These are phyloP conservation scores for Trogon melanurus DNA, from an alignment of 2,113 vertebrate species.

Conservation along the genomic window DNA sequence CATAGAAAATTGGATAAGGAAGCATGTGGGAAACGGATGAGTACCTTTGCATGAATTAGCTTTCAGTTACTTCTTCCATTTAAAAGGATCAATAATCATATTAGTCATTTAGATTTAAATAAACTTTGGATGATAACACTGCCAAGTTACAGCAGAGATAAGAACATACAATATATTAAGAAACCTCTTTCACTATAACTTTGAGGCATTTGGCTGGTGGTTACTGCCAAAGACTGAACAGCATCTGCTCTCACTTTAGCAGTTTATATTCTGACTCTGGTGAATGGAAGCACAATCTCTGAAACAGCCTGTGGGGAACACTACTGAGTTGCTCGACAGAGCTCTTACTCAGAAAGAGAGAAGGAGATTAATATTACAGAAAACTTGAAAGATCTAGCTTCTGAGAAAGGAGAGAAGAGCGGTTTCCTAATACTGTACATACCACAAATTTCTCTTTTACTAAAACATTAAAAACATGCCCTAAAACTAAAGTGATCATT, in stretches of 20 bases:
- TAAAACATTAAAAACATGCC: slow-evolving; percentile 22
- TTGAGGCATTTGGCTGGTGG: slow-evolving; percentile 67
- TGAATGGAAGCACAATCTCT: slow-evolving; percentile 61
- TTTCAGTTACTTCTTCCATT: background rate
- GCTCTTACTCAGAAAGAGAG: slow-evolving; percentile 39
- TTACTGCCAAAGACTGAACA: slow-evolving; percentile 47
- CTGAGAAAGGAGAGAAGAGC: slow-evolving; percentile 20
- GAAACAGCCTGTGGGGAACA: slow-evolving; percentile 71
- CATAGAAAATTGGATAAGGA: background rate
- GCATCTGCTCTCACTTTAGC: slow-evolving; percentile 74
- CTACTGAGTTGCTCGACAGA: slow-evolving; percentile 42
- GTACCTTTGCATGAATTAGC: slow-evolving; percentile 20
- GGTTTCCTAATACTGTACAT: slow-evolving; percentile 37
- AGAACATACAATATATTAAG: slow-evolving; percentile 29
- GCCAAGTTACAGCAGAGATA: slow-evolving; percentile 58
- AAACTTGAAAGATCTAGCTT: slow-evolving; percentile 57
- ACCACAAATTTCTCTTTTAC: slow-evolving; percentile 22
- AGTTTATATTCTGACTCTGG: slow-evolving; percentile 58
- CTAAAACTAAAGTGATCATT: slow-evolving; percentile 29
- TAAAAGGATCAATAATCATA: slow-evolving; percentile 22
- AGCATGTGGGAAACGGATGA: background rate
- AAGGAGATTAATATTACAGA: slow-evolving; percentile 54
- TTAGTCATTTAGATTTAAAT: slow-evolving; percentile 24
- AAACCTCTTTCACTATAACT: slow-evolving; percentile 59
- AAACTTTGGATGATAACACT: slow-evolving; percentile 19